Base-by-base conservation (phyloP, 2,113 vertebrate species). In the Phycodurus eques region DNA sequence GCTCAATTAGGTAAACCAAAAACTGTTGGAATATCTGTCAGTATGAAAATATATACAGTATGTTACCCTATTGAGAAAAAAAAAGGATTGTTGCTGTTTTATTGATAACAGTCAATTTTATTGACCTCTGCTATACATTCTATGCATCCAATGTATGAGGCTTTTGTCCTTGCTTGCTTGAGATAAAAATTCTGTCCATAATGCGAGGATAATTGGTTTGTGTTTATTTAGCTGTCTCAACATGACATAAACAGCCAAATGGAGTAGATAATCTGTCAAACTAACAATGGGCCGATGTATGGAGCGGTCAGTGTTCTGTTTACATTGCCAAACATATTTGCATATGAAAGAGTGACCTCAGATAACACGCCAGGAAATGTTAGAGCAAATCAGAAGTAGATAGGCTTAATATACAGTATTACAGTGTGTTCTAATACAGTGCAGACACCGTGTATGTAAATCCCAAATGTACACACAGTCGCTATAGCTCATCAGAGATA, bases 131-230 rank as follows among this genome's bases (percentile, higher is more conserved):
- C 15, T 6, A 59, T 35, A 62, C 20, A 63, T 61, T 12, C 67
- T 61, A 35, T 64, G 39, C 15, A 76, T 66, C 61, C 59, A 57
- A 68, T 65, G 53, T 51, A 62, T 31, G 44, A 80, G 63, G 61
- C 70, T 73, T 85, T 83, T 82, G 86, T 89, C 82, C 82, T 84
- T 80, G 68, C 84, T 86, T 85, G 83, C 74, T 72, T 49, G 60
- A 76, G 82, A 90, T 88, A 88, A 86, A 76, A 82, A 86, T 71
- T 85, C 74, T 76, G 82, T 76, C 76, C 61, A 8, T 87, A 89
- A 90, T 87, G 77, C 84, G 79, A 72, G 82, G 76, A 88, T 89
- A 85, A 90, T 88, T 86, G 87, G 76, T 82, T 82, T 80, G 77
- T 80, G 81, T 91, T 88, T 84, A 80, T 80, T 84, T 68, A 61